Conservation (phyloP, 2,113 vertebrate species). For the Zosterops japonicus region DNA sequence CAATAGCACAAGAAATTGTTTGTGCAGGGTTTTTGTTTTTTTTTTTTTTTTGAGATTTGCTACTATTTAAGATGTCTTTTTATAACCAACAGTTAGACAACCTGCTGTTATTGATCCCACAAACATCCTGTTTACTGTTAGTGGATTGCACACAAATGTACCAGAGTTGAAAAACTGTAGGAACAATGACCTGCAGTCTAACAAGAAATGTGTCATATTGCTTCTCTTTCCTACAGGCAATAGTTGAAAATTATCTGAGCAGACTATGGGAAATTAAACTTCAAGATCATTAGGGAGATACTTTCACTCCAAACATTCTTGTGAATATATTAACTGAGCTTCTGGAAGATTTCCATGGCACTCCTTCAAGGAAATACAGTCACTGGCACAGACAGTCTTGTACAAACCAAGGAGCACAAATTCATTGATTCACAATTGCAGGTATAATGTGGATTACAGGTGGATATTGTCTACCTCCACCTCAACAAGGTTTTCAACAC, state of each 20-base stretch:
- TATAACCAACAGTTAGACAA: neutral
- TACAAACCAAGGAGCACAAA: neutral
- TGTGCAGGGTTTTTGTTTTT: neutral
- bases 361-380: neutral
- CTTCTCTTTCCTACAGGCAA: neutral
- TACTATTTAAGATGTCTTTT: neutral
- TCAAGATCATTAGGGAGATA: neutral
- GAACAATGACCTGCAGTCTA: neutral
- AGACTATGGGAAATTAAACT: neutral
- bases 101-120: neutral
- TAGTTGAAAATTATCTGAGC: neutral
- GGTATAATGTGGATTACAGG: neutral
- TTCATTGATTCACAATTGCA: neutral
- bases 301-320: neutral
- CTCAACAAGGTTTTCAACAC: neutral
- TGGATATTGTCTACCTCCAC: neutral
- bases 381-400: neutral
- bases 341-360: neutral
- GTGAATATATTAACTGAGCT: neutral
- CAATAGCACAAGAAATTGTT: neutral
- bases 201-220: neutral
- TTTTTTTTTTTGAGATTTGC: neutral
- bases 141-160: neutral
- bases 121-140: neutral
- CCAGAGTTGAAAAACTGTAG: neutral